Evolutionary conservation across 1,140 invertebrate species (phyloP).

Genomic region (Aphaenogaster floridana): DNA sequence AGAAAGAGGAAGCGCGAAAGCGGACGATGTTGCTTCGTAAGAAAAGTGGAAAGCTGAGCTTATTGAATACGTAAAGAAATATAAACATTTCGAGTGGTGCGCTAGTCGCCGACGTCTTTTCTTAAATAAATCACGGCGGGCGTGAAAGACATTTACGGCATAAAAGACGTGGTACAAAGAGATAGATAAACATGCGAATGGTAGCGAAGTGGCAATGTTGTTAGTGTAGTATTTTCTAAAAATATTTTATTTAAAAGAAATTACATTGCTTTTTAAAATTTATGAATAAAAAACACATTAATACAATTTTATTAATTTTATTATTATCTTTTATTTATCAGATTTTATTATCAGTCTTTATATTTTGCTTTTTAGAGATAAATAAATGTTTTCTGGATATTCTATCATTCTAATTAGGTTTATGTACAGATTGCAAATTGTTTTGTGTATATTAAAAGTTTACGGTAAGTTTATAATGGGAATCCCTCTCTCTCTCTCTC

Average conservation of each 20-base stretch:
- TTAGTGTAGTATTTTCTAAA: background rate
- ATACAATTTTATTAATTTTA: background rate
- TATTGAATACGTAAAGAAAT: slow-evolving; percentile 49
- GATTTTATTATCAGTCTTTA: background rate
- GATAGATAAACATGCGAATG: slow-evolving; percentile 15
- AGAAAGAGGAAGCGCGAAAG: background rate
- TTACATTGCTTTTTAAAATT: background rate
- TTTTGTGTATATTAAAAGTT: slow-evolving; percentile 19
- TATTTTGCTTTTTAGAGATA: background rate
- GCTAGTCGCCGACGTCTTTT: slow-evolving; percentile 22
- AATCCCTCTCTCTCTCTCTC: background rate
- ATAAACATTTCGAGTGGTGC: slow-evolving; percentile 45
- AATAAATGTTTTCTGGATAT: background rate
- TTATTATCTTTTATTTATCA: background rate
- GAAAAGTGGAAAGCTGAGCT: slow-evolving; percentile 47
- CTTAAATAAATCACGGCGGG: slow-evolving; percentile 53
- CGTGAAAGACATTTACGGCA: slow-evolving; percentile 36
- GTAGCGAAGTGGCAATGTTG: background rate
- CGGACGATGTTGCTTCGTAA: background rate
- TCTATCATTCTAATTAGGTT: background rate
- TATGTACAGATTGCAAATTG: background rate
- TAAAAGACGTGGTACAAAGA: slow-evolving; percentile 31
- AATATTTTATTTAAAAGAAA: slow-evolving; percentile 6
- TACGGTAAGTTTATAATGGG: background rate
- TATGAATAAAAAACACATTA: background rate